Conservation (phyloP, 2,888 invertebrate species). For the Eilema sororculum region DNA sequence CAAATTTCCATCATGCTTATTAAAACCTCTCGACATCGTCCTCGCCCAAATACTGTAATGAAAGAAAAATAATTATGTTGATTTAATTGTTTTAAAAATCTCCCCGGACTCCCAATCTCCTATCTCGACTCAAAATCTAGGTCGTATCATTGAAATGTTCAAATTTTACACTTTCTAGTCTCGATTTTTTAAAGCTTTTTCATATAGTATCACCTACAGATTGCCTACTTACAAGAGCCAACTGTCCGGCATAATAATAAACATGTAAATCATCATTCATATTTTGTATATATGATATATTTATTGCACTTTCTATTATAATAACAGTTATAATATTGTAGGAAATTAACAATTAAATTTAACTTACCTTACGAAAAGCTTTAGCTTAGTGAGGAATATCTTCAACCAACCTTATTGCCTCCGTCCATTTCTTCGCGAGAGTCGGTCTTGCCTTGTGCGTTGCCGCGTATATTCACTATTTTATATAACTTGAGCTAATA, state of each 20-base stretch:
- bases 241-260: constrained; percentile 31
- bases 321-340: constrained; percentile 41
- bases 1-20: not conserved
- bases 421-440: constrained; percentile 65
- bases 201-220: constrained; percentile 53
- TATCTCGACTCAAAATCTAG: constrained; percentile 40
- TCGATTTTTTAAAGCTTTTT: constrained; percentile 74
- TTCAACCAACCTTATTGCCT: constrained; percentile 73
- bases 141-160: constrained; percentile 72
- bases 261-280: constrained; percentile 31
- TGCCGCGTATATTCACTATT: constrained; percentile 24
- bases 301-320: constrained; percentile 44
- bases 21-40: not conserved
- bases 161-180: constrained; percentile 83
- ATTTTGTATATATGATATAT: constrained; percentile 40
- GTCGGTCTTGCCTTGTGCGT: constrained; percentile 14
- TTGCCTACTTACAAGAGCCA: constrained; percentile 36
- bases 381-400: constrained; percentile 47
- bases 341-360: constrained; percentile 42
- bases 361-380: constrained; percentile 41
- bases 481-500: constrained; percentile 40
- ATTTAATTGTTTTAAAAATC: not conserved
- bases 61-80: too few relatives aligned
- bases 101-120: not conserved
- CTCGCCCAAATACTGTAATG: not conserved